These are phyloP conservation scores for Smittia aterrima DNA, from an alignment of 2,888 invertebrate genomes.

Conservation along the genomic window DNA sequence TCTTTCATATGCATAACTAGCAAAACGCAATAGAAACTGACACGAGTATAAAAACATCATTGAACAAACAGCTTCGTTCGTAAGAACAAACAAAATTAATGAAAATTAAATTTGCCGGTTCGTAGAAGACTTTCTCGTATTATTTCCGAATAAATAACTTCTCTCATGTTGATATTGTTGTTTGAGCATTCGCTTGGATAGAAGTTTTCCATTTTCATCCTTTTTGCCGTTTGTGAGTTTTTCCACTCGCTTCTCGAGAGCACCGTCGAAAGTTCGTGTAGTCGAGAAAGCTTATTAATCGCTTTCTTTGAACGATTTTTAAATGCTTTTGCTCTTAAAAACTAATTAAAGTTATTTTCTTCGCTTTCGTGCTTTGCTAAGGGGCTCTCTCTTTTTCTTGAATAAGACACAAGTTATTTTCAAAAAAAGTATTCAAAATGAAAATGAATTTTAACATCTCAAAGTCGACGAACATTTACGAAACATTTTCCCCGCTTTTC, in stretches of 20 bases:
- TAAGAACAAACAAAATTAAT: conserved; percentile 37
- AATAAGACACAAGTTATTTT: neutral
- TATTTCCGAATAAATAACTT: conserved; percentile 17
- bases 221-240: neutral
- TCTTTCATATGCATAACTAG: too few relatives aligned
- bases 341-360: conserved; percentile 27
- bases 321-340: conserved; percentile 25
- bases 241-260: neutral
- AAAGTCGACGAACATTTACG: conserved; percentile 13
- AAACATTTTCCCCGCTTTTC: conserved; percentile 22
- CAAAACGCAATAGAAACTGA: neutral
- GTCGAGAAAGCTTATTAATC: conserved; percentile 34
- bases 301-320: conserved; percentile 28
- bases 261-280: conserved; percentile 15
- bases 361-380: conserved; percentile 14
- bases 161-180: conserved; percentile 13
- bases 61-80: neutral
- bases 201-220: neutral
- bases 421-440: neutral
- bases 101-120: conserved; percentile 33
- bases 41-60: neutral
- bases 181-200: neutral
- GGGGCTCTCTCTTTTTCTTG: neutral
- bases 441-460: neutral
- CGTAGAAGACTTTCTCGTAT: neutral